phyloP scores from a whole-genome alignment of 1,140 invertebrate genomes.

The Drosophila nikananu region DNA sequence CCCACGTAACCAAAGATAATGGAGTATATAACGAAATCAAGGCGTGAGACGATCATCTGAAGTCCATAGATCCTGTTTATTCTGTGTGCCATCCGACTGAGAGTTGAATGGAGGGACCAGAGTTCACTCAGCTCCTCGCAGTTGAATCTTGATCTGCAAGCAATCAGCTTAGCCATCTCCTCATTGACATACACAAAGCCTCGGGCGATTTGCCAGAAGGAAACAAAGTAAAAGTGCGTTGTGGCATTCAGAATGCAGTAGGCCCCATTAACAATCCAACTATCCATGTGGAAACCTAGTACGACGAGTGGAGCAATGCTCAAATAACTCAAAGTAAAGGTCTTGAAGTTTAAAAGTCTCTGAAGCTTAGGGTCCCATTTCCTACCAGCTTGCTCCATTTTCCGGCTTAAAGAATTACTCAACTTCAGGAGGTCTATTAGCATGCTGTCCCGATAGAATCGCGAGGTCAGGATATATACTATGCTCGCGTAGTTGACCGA shows the following conservation, averaged over 20 bases:
- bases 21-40: constrained; percentile 36
- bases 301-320: neutral
- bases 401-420: neutral
- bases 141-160: neutral
- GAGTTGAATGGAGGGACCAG: constrained; percentile 35
- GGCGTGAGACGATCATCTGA: constrained; percentile 32
- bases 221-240: constrained; percentile 23
- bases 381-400: neutral
- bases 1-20: constrained; percentile 38
- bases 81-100: constrained; percentile 5
- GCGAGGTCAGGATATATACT: constrained; percentile 13
- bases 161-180: neutral
- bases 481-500: constrained; percentile 5
- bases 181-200: constrained; percentile 31
- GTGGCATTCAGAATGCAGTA: constrained; percentile 12
- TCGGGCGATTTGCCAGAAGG: constrained; percentile 42
- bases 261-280: neutral
- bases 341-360: neutral
- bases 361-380: neutral
- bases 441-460: constrained; percentile 10
- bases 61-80: constrained; percentile 41
- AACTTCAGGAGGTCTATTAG: constrained; percentile 11
- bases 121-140: constrained; percentile 3
- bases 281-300: rapidly evolving
- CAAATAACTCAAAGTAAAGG: neutral